Conservation (phyloP, 2,797 vertebrate species). For the Gila robusta region DNA sequence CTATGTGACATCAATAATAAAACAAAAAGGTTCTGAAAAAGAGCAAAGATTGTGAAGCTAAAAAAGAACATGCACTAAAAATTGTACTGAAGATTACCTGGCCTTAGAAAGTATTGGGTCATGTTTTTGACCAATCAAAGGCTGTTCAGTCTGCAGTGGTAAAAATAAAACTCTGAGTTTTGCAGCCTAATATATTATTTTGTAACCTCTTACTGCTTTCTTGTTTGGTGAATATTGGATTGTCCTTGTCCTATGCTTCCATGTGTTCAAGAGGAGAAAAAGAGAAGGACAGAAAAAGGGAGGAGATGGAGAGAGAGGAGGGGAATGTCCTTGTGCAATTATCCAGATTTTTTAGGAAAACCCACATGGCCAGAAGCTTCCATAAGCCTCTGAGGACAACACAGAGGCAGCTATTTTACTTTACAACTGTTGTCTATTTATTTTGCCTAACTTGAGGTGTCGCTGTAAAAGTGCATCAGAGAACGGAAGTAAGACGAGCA, state of each 20-base stretch:
- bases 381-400: constrained; percentile 25
- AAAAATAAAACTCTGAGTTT: background rate
- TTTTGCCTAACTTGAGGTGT: background rate
- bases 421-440: background rate
- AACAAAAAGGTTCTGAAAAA: background rate
- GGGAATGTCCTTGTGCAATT: constrained; percentile 31
- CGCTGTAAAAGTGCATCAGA: background rate
- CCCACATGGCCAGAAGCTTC: constrained; percentile 23
- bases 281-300: constrained; percentile 40
- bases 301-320: constrained; percentile 37
- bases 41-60: background rate
- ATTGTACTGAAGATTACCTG: constrained; percentile 1
- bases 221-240: background rate
- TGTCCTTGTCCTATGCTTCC: background rate
- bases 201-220: background rate
- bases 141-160: background rate
- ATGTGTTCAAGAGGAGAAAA: background rate
- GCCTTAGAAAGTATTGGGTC: background rate
- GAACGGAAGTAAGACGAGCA: constrained; percentile 18
- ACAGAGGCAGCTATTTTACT: constrained; percentile 16
- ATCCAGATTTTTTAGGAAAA: constrained; percentile 4
- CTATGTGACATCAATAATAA: background rate
- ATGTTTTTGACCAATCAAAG: background rate
- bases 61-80: background rate
- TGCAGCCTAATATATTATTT: background rate